A percentile compares a stretch with the other conserved stretches of the same genome.
Conservation (phyloP, 2,888 invertebrate species). For the Mactromeris polynyma region DNA sequence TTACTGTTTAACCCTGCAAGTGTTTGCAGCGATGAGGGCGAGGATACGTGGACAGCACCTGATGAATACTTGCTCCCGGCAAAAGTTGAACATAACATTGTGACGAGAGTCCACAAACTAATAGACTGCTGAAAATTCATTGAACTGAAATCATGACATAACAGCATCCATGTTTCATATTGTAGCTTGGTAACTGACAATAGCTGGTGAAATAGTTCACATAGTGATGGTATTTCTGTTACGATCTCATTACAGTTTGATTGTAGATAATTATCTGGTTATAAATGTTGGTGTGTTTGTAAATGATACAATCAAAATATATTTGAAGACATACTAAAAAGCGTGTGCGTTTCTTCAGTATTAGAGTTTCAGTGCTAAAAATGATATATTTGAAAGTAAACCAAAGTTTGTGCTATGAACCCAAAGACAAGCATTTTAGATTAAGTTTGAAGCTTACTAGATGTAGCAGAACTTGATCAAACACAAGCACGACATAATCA, state of each 20-base stretch:
- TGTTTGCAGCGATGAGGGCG: neutral
- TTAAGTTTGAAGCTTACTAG: no score
- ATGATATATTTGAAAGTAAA: neutral
- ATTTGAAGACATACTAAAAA: neutral
- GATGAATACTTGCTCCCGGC: neutral
- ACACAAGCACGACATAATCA: no score
- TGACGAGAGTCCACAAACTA: neutral
- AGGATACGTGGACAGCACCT: neutral
- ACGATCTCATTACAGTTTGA: neutral
- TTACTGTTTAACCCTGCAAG: neutral
- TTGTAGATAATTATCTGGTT: neutral
- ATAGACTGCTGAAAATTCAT: neutral
- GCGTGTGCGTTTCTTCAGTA: neutral
- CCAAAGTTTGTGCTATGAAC: slow-evolving; percentile 1
- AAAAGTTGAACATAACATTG: neutral
- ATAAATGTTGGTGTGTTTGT: neutral
- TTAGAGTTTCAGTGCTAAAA: neutral
- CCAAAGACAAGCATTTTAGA: neutral
- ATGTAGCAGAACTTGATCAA: no score
- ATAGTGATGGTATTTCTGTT: neutral
- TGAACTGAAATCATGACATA: neutral
- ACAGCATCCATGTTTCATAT: neutral
- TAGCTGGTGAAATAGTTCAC: neutral
- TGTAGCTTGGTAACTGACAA: neutral
- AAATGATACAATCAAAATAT: neutral